Conservation (phyloP, 1,140 invertebrate genomes). For the Dendrolimus kikuchii region DNA sequence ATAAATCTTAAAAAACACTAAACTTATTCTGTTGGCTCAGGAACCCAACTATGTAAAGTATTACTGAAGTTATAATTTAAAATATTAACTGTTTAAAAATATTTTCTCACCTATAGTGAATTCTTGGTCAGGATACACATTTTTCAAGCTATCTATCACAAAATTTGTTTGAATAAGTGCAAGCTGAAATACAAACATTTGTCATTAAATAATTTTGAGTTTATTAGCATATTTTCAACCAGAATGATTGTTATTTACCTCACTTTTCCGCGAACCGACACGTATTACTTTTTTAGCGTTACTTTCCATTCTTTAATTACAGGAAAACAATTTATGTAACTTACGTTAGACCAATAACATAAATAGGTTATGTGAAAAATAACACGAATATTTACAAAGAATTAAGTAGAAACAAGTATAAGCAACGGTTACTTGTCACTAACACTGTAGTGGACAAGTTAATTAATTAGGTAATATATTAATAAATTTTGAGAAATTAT, state of each 20-base stretch:
- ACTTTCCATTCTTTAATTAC: constrained; percentile 36
- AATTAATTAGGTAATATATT: constrained; percentile 15
- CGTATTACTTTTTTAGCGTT: constrained; percentile 44
- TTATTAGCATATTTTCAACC: neutral
- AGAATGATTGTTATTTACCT: constrained; percentile 33
- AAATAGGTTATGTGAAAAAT: too few species aligned
- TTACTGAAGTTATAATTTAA: too few species aligned
- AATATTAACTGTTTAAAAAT: neutral
- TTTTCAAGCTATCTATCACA: constrained; percentile 81
- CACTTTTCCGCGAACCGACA: constrained; percentile 64
- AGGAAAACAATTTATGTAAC: constrained; percentile 23
- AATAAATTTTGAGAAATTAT: constrained; percentile 4
- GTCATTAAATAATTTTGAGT: neutral
- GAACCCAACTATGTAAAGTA: too few species aligned
- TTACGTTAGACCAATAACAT: too few species aligned
- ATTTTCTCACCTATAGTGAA: constrained; percentile 81
- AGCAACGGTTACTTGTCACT: constrained; percentile 41
- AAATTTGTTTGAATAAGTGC: constrained; percentile 85
- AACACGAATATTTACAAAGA: too few species aligned
- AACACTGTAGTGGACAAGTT: constrained; percentile 65
- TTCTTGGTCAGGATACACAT: constrained; percentile 77
- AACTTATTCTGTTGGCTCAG: too few species aligned
- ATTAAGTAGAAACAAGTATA: too few species aligned
- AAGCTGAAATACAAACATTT: constrained; percentile 73
- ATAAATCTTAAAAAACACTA: too few species aligned